Base-by-base conservation (phyloP, 2,888 invertebrate genomes). In the Dilophus febrilis region DNA sequence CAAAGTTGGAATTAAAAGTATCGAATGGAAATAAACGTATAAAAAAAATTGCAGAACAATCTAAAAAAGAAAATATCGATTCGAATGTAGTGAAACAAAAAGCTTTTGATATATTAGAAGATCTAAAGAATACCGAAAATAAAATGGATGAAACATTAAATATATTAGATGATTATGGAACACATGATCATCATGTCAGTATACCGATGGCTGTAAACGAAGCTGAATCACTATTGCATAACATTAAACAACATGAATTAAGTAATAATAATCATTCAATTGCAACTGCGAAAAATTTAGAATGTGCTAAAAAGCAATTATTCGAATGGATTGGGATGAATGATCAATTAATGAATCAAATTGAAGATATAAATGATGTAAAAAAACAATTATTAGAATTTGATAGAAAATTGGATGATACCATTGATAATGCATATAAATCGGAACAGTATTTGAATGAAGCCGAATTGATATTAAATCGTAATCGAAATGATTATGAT, bases 131-230 rank as follows among this genome's bases (percentile, higher is more conserved):
- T 6, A 11, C 33, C 4, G 35, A 29, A 19, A 35, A 40, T 31
- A 34, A 31, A 18, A 39, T 40, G 53, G 58, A 1, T 54, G 55
- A 46, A 51, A 57, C 55, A 1, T 55, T 61, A 13, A 50, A 55
- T 19, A 50, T 50, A 13, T 44, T 66, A 11, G 53, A 58, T 16
- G 56, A 60, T 29, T 68, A 71, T 43, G 68, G 66, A 4, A 64
- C 64, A 39, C 64, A 65, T 16, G 61, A 65, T 26, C 65, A 67
- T 34, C 68, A 70, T 44, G 50, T 72, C n/a, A 68, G 66, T 43
- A 51, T 70, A 3, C 64, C 69, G 26, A 64, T 64, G 12, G 69
- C 68, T 0, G 47, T 72, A 5, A 61, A 65, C 37, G 64, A 67
- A 48, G 71, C 69, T 1, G 57, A 55, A 11, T 58, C 54, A 45